Base-by-base conservation (phyloP, 2,888 invertebrate species). In the Pristionchus maxplancki region DNA sequence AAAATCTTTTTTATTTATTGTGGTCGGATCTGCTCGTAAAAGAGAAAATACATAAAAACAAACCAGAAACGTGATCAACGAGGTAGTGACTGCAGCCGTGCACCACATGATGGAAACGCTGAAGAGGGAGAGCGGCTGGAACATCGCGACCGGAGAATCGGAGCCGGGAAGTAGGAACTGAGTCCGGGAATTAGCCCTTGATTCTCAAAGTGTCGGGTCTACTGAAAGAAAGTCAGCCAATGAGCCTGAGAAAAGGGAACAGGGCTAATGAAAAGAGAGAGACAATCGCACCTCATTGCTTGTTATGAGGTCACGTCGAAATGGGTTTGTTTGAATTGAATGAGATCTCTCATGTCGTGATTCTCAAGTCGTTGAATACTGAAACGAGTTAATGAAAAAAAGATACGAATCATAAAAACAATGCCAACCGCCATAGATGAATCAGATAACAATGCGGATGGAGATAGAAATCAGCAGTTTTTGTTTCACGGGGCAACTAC, bases 71-170 rank as follows among this genome's bases (percentile, higher is more conserved):
- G 78, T 78, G 40, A 78, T 78, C 13, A 78, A n/a, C 17, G 78
- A 78, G 4, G 78, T 78, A 2, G 78, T 78, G 5, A 78, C 6
- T 2, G 78, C 78, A 1, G 44, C 78, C 2, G 48, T 48, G 44
- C 78, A 78, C 78, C 78, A 78, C 44, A 78, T 40, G 13, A 78
- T 17, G n/a, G 78, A 78, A 3, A 78, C 78, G 40, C 44, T 44
- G 78, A 78, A 78, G n/a, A 78, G 78, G 15, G 78, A 78, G 20
- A 78, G 78, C 28, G 78, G 78, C n/a, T 78, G 44, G 71, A 71
- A 71, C 71, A 71, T 71, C 9, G 71, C 20, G 13, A 3, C 34
- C 31, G 8, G 34, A 15, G n/a, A 4, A 4, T 1, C 17, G 37
- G 20, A 37, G 20, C 31, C 37, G 71, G 53, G 24, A 24, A 58